Evolutionary conservation across 2,113 vertebrate species (phyloP).

Genomic region (Cebidichthys violaceus): DNA sequence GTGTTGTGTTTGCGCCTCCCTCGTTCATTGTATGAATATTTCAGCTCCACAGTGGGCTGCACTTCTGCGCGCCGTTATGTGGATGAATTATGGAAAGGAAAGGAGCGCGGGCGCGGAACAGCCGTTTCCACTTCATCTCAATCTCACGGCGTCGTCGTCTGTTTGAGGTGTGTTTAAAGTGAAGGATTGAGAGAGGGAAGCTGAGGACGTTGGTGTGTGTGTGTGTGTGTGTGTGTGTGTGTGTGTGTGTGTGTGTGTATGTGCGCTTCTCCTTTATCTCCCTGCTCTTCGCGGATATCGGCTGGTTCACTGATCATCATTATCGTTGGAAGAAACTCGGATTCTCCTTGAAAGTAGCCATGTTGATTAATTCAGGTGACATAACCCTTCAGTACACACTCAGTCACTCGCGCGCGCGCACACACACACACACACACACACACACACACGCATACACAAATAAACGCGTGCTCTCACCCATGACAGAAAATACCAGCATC

Average conservation of each 20-base stretch:
- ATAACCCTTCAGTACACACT: neutral
- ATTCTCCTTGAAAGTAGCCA: conserved; percentile 40
- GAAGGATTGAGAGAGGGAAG: conserved; percentile 26
- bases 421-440: neutral
- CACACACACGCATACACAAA: neutral
- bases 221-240: neutral
- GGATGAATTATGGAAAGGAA: conserved; percentile 75
- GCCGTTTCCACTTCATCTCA: conserved; percentile 68
- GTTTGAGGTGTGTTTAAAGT: conserved; percentile 45
- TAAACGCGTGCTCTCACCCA: neutral
- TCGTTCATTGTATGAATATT: conserved; percentile 75
- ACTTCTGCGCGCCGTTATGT: conserved; percentile 42
- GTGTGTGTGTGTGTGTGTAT: neutral
- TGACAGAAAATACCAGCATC: conserved; percentile 24
- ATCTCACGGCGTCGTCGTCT: conserved; percentile 48
- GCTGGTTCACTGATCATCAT: conserved; percentile 32
- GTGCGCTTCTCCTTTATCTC: conserved; percentile 1
- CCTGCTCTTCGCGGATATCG: neutral
- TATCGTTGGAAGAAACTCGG: conserved; percentile 22
- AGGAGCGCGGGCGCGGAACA: conserved; percentile 37
- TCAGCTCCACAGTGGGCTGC: conserved; percentile 64
- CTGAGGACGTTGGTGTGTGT: conserved; percentile 3
- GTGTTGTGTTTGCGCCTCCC: conserved; percentile 53
- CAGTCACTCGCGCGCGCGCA: neutral
- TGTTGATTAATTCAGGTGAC: conserved; percentile 20